These are phyloP conservation scores for Liasis olivaceus DNA, from an alignment of 2,797 vertebrate species.

Conservation along the genomic window DNA sequence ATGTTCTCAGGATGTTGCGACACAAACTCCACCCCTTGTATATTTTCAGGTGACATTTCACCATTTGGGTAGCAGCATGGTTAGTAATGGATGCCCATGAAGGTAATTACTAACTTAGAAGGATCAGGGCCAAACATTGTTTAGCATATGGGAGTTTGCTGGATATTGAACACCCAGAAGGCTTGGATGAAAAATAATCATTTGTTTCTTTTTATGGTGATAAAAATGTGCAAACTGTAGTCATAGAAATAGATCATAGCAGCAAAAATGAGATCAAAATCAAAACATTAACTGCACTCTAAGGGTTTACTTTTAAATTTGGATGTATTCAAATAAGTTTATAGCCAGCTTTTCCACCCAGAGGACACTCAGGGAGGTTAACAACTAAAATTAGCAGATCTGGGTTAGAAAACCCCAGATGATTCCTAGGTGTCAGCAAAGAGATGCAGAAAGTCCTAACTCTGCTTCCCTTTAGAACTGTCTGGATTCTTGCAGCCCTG, in stretches of 20 bases:
- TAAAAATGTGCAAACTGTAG: neutral
- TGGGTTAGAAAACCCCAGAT: neutral
- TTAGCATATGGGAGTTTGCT: no score
- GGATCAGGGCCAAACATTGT: no score
- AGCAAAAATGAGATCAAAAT: neutral
- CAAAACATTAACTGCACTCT: neutral
- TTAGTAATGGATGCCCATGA: no score
- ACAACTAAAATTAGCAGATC: neutral
- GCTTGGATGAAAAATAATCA: no score
- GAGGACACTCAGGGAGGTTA: neutral
- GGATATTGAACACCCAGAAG: no score
- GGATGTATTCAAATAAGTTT: neutral
- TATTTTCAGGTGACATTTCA: neutral
- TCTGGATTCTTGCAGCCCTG: neutral
- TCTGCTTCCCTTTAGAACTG: neutral
- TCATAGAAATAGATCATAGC: neutral
- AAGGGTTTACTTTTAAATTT: neutral
- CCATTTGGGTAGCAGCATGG: no score
- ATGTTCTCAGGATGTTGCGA: neutral
- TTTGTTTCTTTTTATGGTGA: neutral
- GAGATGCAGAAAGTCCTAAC: neutral
- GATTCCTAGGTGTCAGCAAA: neutral
- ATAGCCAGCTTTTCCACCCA: neutral
- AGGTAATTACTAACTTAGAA: no score
- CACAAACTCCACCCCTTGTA: neutral